Evolutionary conservation across 2,797 vertebrate species (phyloP).

Genomic region (Meda fulgida): DNA sequence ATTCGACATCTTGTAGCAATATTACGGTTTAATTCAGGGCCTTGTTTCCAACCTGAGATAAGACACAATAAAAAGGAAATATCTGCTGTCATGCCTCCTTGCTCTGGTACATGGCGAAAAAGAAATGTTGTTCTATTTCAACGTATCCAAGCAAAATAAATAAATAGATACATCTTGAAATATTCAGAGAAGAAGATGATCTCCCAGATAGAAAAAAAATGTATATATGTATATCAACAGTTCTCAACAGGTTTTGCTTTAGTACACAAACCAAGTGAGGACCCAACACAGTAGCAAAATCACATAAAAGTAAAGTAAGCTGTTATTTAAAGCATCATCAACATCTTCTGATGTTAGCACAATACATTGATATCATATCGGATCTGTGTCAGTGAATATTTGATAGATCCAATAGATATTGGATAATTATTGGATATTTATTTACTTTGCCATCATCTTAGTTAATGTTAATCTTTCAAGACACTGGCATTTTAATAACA

Average conservation of each 20-base stretch:
- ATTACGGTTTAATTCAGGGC: constrained; percentile 46
- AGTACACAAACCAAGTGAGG: not conserved
- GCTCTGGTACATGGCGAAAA: constrained; percentile 22
- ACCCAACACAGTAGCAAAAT: not conserved
- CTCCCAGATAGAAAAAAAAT: not conserved
- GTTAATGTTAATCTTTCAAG: not conserved
- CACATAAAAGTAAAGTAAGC: not conserved
- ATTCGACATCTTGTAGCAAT: constrained; percentile 51
- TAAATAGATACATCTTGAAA: constrained; percentile 1
- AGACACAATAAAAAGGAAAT: constrained; percentile 53
- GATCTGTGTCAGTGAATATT: not conserved
- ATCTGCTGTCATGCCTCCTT: constrained; percentile 47
- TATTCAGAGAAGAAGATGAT: constrained; percentile 13
- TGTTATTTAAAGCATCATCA: not conserved
- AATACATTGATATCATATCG: not conserved
- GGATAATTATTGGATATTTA: not conserved
- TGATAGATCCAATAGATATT: not conserved
- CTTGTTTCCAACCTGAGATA: constrained; percentile 51
- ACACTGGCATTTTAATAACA: not conserved
- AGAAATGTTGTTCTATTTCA: constrained; percentile 7
- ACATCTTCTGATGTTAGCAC: not conserved
- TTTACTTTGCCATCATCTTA: not conserved
- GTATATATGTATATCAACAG: not conserved
- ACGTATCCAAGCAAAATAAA: not conserved
- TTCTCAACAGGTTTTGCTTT: not conserved